A percentile compares a stretch with the other conserved stretches of the same genome.
These are phyloP conservation scores for Luffia ferchaultella DNA, from an alignment of 2,888 invertebrate genomes.

Conservation along the genomic window DNA sequence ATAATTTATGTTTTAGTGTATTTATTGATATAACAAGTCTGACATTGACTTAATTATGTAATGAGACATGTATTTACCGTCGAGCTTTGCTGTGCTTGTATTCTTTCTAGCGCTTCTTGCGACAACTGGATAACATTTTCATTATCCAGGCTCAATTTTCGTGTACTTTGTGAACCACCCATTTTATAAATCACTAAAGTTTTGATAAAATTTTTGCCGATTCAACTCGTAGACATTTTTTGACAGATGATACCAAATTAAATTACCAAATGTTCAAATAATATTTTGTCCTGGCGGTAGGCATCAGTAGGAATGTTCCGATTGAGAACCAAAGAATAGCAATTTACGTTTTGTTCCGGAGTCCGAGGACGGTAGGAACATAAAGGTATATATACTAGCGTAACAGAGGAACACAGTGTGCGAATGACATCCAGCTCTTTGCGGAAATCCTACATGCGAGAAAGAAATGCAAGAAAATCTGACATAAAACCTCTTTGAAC, in stretches of 20 bases:
- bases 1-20: background rate
- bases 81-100: slow-evolving; percentile 46
- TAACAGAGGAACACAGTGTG: no score
- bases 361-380: no score
- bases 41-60: slow-evolving; percentile 61
- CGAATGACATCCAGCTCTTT: no score
- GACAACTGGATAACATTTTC: slow-evolving; percentile 59
- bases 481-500: no score
- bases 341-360: no score
- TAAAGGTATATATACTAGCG: no score
- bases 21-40: slow-evolving; percentile 30
- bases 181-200: slow-evolving; percentile 41
- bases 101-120: slow-evolving; percentile 54
- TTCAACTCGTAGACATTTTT: slow-evolving; percentile 21
- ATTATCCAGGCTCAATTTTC: slow-evolving; percentile 56
- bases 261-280: no score
- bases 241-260: slow-evolving; percentile 14
- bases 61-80: slow-evolving; percentile 52
- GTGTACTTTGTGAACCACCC: slow-evolving; percentile 67
- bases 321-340: no score
- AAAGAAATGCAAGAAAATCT: no score
- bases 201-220: slow-evolving; percentile 15
- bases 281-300: no score
- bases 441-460: no score
- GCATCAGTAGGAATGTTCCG: no score